Percentiles rank a stretch among this genome's conserved stretches.
phyloP scores from a whole-genome alignment of 2,113 vertebrate genomes.

The Vidua macroura region DNA sequence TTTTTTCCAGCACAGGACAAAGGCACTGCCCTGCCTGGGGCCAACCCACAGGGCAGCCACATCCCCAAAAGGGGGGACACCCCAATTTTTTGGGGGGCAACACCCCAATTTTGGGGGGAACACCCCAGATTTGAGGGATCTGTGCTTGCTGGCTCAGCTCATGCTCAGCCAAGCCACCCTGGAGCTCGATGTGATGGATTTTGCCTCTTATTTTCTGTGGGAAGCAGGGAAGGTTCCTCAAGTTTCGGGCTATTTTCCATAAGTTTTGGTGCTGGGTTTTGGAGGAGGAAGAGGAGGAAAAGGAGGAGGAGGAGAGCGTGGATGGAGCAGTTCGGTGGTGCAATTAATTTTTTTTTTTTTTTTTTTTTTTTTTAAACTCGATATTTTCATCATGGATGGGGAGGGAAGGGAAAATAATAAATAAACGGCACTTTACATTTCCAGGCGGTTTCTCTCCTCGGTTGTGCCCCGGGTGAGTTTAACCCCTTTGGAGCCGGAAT shows the following conservation, averaged over 20 bases:
- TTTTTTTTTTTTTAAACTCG: not conserved
- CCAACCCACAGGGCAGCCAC: rapidly evolving
- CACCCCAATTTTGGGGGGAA: not conserved
- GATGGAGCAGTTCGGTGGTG: not conserved
- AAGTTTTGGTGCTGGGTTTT: not conserved
- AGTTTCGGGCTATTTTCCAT: not conserved
- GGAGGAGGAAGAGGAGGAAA: not conserved
- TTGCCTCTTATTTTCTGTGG: not conserved
- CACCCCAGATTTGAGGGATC: not conserved
- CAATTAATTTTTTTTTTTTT: not conserved
- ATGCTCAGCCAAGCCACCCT: rapidly evolving
- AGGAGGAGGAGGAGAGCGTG: not conserved
- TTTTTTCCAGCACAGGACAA: not conserved
- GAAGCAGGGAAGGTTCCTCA: not conserved
- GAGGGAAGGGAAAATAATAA: not conserved
- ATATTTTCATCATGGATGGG: not conserved
- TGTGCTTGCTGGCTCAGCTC: not conserved
- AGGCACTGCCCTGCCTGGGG: not conserved
- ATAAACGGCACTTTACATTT: constrained; percentile 42
- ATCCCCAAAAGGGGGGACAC: too few species aligned
- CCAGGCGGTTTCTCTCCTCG: not conserved
- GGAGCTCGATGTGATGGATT: rapidly evolving
- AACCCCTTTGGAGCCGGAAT: not conserved
- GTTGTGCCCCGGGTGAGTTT: not conserved
- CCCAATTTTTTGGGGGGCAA: not conserved